phyloP scores from a whole-genome alignment of 2,888 invertebrate species.

The Spisula subtruncata region DNA sequence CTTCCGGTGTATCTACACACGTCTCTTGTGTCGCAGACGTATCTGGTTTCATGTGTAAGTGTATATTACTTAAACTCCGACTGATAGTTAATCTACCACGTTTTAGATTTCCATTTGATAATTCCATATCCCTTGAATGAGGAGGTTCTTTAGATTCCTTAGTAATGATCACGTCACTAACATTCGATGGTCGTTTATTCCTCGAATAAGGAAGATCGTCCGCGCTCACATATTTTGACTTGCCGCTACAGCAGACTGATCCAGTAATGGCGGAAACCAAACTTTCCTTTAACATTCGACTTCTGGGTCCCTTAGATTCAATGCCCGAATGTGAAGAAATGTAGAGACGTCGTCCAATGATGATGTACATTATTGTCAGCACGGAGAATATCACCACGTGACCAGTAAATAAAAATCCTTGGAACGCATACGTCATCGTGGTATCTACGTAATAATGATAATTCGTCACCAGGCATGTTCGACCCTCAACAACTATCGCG shows the following conservation, averaged over 20 bases:
- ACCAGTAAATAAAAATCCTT: slow-evolving; percentile 59
- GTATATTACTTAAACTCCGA: slow-evolving; percentile 26
- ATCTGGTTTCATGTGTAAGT: background rate
- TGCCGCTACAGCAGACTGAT: slow-evolving; percentile 49
- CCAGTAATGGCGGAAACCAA: slow-evolving; percentile 64
- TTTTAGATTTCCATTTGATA: background rate
- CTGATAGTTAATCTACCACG: background rate
- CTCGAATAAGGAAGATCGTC: slow-evolving; percentile 39
- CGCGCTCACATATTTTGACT: slow-evolving; percentile 42
- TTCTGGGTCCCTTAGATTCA: background rate
- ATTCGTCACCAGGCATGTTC: slow-evolving; percentile 58
- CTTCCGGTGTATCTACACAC: background rate
- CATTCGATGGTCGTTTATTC: slow-evolving; percentile 8
- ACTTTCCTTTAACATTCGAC: slow-evolving; percentile 46
- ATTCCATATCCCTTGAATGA: background rate
- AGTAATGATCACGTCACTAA: background rate
- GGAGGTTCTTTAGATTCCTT: background rate
- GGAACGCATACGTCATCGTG: slow-evolving; percentile 51
- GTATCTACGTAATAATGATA: slow-evolving; percentile 53
- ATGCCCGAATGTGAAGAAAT: slow-evolving; percentile 46
- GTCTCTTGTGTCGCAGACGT: background rate
- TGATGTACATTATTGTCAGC: slow-evolving; percentile 52
- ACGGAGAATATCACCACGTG: slow-evolving; percentile 59
- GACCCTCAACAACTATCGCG: slow-evolving; percentile 36
- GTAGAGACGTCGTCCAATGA: slow-evolving; percentile 60